Evolutionary conservation across 2,113 vertebrate species (phyloP).

Genomic region (Scomber scombrus): DNA sequence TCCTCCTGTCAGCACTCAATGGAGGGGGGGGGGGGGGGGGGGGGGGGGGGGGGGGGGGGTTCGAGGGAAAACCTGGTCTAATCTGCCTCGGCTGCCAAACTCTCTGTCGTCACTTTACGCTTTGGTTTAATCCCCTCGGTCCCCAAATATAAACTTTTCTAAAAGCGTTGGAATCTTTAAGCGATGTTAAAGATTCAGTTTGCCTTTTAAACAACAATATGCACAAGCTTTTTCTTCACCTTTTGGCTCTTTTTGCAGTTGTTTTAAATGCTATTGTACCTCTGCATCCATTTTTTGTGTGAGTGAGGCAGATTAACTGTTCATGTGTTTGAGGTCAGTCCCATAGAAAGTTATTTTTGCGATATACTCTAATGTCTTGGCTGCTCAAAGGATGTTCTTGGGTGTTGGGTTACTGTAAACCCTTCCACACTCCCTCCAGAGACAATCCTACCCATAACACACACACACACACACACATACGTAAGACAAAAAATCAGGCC

Average conservation of each 20-base stretch:
- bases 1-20: conserved; percentile 77
- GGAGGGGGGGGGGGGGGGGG: too few relatives aligned
- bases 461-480: background rate
- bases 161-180: background rate
- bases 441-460: conserved; percentile 34
- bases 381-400: conserved; percentile 63
- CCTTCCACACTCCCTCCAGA: conserved; percentile 42
- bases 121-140: background rate
- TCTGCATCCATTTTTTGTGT: background rate
- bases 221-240: background rate
- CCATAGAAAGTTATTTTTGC: conserved; percentile 65
- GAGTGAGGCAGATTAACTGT: conserved; percentile 13
- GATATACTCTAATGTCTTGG: conserved; percentile 68
- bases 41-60: too few relatives aligned
- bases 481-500: conserved; percentile 47
- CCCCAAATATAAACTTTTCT: conserved; percentile 25
- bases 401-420: conserved; percentile 74
- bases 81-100: conserved; percentile 28
- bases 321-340: conserved; percentile 24
- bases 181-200: background rate
- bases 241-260: background rate
- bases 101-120: conserved; percentile 13
- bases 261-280: too few relatives aligned
- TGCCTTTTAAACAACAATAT: background rate
- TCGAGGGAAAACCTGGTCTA: conserved; percentile 23